Percentiles rank a stretch among this genome's conserved stretches.
Evolutionary conservation across 2,888 invertebrate genomes (phyloP).

Genomic region (Kryphioiulus occultus): DNA sequence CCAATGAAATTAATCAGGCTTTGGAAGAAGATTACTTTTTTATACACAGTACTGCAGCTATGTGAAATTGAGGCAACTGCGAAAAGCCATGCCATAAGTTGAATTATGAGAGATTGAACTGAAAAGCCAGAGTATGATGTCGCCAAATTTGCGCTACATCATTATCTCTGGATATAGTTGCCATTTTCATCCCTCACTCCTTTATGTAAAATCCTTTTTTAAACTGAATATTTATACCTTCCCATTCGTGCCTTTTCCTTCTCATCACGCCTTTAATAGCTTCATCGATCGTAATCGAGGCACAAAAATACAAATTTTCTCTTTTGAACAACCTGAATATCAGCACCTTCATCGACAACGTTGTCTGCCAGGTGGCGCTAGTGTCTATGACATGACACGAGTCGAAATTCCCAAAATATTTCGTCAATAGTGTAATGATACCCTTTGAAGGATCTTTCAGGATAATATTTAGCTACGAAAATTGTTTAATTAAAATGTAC

Average conservation of each 20-base stretch:
- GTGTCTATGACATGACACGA: not conserved
- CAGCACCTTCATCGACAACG: not conserved
- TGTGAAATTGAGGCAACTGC: not conserved
- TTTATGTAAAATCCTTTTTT: not conserved
- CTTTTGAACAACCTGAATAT: not conserved
- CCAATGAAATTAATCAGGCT: conserved; percentile 20
- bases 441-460: too few relatives aligned
- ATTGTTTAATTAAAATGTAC: too few relatives aligned
- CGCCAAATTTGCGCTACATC: conserved; percentile 31
- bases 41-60: not conserved
- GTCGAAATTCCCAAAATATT: too few relatives aligned
- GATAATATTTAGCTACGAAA: too few relatives aligned
- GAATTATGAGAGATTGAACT: conserved; percentile 21
- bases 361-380: not conserved
- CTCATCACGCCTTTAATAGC: not conserved
- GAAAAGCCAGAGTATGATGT: too few relatives aligned
- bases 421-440: too few relatives aligned
- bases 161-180: not conserved
- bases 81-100: not conserved
- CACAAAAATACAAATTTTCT: not conserved
- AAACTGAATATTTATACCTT: conserved; percentile 35
- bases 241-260: not conserved
- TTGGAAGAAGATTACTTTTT: conserved; percentile 33
- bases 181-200: conserved; percentile 2
- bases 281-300: conserved; percentile 10